Evolutionary conservation across 1,140 invertebrate species (phyloP), one percentile per base, ranked within the genome.

Genomic region (Neotoxoptera formosana): DNA sequence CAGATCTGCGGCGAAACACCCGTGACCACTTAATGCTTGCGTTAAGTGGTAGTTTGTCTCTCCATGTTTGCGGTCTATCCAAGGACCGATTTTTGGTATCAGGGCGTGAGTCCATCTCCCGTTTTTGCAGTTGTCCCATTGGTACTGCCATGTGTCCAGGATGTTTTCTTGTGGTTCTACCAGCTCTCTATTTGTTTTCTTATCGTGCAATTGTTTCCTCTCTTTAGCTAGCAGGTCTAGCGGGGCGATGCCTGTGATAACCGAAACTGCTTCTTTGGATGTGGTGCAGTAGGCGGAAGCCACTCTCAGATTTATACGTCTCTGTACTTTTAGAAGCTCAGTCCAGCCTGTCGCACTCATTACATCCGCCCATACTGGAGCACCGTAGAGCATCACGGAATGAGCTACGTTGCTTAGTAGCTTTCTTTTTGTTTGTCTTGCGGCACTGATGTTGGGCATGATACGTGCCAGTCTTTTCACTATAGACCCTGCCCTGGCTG

Each of bases 81-180:
- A 90, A 0, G 30, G n/a, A 0, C 7, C n/a, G 1, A 90, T 25
- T 0, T 90, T 34, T 1, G 4, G 4, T 1, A 36, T 53, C 0
- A 90, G 23, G 0, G 7, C 1, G 11, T 90, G 25, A 0, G 88
- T 90, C 88, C 88, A 90, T 23, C 48, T 34, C 0, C n/a, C 88
- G 0, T 90, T 90, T 0, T 2, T 0, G 9, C n/a, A 25, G 3
- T 0, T 23, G 20, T 90, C 1, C 88, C 88, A 90, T 9, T 7
- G 8, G 0, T 0, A 9, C 21, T 90, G 88, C 88, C 88, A 90
- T 2, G 4, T 7, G 0, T 21, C n/a, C 4, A 20, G 7, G 30
- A n/a, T 53, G 25, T 4, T 53, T 14, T 17, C 25, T 0, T 25
- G 7, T 17, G 11, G 47, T 1, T 0, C 0, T 47, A 0, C n/a